phyloP scores from a whole-genome alignment of 1,140 invertebrate species.

The Sinonovacula constricta region DNA sequence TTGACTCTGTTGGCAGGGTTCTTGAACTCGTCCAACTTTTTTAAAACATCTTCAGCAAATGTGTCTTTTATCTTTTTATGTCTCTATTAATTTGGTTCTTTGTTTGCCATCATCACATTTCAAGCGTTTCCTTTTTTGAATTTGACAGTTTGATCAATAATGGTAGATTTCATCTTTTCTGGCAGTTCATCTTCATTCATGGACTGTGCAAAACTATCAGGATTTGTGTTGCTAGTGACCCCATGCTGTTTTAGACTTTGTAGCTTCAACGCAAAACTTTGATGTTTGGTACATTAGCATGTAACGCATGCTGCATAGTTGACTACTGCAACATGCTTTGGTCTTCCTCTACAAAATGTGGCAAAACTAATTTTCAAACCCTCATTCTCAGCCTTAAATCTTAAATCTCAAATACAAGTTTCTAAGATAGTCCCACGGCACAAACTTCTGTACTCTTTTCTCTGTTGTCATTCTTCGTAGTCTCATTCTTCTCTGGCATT shows the following conservation, averaged over 20 bases:
- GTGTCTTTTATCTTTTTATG: background rate
- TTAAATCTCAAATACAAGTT: background rate
- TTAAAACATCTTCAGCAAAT: background rate
- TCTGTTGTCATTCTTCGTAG: background rate
- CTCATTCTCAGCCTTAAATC: background rate
- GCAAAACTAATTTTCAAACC: background rate
- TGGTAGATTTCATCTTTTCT: background rate
- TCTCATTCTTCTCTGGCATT: background rate
- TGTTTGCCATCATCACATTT: background rate
- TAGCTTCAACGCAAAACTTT: background rate
- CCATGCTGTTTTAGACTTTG: background rate
- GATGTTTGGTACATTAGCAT: conserved; percentile 7
- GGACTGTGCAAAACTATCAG: background rate
- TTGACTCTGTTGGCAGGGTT: conserved; percentile 3
- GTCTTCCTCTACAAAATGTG: background rate
- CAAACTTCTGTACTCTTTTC: background rate
- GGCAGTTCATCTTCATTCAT: background rate
- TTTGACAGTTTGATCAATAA: background rate
- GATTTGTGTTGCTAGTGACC: background rate
- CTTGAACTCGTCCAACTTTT: conserved; percentile 14
- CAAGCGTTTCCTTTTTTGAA: conserved; percentile 24
- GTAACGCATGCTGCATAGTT: conserved; percentile 6
- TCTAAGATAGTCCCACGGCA: background rate
- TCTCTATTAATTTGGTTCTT: conserved; percentile 5
- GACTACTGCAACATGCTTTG: background rate